Percentiles rank a stretch among this genome's conserved stretches.
These are phyloP conservation scores for Rousettus leschenaultii DNA, from an alignment of 2,113 vertebrate species.

Conservation along the genomic window DNA sequence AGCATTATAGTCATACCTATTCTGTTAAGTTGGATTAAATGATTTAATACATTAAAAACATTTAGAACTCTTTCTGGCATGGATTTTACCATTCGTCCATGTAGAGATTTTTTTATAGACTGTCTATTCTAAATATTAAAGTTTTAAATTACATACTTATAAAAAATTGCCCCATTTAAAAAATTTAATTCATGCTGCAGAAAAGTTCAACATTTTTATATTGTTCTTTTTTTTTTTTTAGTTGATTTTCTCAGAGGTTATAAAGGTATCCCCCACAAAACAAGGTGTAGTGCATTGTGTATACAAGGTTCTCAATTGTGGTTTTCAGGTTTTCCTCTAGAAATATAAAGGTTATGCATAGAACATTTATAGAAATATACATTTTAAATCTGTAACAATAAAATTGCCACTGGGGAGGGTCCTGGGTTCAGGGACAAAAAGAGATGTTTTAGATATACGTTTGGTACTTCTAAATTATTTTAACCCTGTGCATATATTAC, in stretches of 20 bases:
- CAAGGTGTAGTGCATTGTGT: not conserved
- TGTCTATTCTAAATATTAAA: not conserved
- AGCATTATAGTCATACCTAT: not conserved
- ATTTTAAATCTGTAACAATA: not conserved
- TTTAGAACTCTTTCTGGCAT: not conserved
- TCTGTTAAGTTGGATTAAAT: not conserved
- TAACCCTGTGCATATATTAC: not conserved
- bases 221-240: constrained; percentile 32
- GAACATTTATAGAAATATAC: not conserved
- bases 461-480: not conserved
- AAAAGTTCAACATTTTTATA: not conserved
- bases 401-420: not conserved
- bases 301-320: not conserved
- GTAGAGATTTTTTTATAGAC: not conserved
- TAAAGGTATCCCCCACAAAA: not conserved
- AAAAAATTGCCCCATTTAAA: not conserved
- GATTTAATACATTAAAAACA: constrained; percentile 5
- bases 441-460: not conserved
- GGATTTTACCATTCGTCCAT: not conserved
- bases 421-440: not conserved
- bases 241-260: constrained; percentile 15
- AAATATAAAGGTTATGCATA: not conserved
- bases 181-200: not conserved
- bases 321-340: constrained; percentile 1
- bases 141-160: not conserved